Conservation (phyloP, 2,113 vertebrate species). For the Egretta garzetta region DNA sequence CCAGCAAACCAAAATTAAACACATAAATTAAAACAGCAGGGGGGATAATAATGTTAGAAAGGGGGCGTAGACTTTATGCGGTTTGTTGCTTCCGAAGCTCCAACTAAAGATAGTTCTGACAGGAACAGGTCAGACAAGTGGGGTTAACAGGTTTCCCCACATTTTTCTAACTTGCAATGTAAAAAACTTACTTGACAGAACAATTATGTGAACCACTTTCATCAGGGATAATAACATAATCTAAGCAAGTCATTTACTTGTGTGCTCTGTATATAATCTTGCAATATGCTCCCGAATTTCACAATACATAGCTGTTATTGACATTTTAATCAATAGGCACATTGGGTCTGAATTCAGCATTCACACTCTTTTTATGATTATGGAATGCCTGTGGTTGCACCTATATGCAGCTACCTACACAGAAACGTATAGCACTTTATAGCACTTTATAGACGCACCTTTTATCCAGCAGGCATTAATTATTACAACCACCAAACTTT, state of each 20-base stretch:
- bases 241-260: constrained; percentile 7
- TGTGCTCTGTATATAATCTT: neutral
- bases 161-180: neutral
- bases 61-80: neutral
- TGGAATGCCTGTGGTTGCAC: neutral
- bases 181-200: constrained; percentile 23
- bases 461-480: neutral
- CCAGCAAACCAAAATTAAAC: constrained; percentile 78
- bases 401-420: neutral
- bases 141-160: constrained; percentile 35
- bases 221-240: neutral
- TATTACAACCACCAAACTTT: neutral
- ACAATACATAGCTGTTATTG: neutral
- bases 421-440: neutral
- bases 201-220: neutral
- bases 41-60: constrained; percentile 66
- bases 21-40: constrained; percentile 79
- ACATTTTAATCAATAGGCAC: neutral
- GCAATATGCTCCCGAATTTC: constrained; percentile 7
- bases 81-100: constrained; percentile 26
- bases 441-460: neutral
- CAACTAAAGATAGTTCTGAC: constrained; percentile 17
- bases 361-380: neutral
- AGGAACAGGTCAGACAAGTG: neutral
- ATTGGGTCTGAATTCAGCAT: neutral